Evolutionary conservation across 92 coral and sea anemone genomes (phyloP).

Genomic region (Actinernus sp.): DNA sequence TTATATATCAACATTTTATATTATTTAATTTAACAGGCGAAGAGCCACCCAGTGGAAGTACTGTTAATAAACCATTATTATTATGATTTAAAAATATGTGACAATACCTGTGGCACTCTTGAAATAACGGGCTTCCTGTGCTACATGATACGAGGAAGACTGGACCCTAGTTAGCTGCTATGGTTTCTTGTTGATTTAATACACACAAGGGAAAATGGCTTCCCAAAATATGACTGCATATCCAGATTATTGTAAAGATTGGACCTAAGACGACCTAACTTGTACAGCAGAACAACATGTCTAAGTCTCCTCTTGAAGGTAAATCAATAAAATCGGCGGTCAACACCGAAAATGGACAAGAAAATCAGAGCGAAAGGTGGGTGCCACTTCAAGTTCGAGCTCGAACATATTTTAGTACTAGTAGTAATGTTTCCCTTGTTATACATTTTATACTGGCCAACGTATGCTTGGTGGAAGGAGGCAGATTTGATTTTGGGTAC

Average conservation of each 20-base stretch:
- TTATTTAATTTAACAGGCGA: too few relatives aligned
- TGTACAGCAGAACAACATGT: slow-evolving; percentile 22
- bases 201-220: slow-evolving; percentile 21
- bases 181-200: slow-evolving; percentile 64
- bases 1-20: too few relatives aligned
- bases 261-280: not conserved
- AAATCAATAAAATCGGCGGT: slow-evolving; percentile 22
- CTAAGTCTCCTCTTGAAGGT: slow-evolving; percentile 43
- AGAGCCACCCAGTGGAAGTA: too few relatives aligned
- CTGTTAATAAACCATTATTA: too few relatives aligned
- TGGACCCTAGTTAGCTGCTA: slow-evolving; percentile 51
- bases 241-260: not conserved
- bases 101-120: too few relatives aligned
- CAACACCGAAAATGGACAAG: slow-evolving; percentile 33
- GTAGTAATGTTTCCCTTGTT: too few relatives aligned
- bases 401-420: too few relatives aligned
- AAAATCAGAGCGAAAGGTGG: slow-evolving; percentile 26
- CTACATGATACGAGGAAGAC: slow-evolving; percentile 1
- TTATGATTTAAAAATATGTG: too few relatives aligned
- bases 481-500: too few relatives aligned
- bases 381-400: too few relatives aligned
- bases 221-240: not conserved
- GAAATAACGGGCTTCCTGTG: slow-evolving; percentile 50
- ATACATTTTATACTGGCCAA: too few relatives aligned
- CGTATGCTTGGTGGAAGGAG: too few relatives aligned